These are phyloP conservation scores for Chaetorhynchus papuensis DNA, from an alignment of 2,113 vertebrate species.

Conservation along the genomic window DNA sequence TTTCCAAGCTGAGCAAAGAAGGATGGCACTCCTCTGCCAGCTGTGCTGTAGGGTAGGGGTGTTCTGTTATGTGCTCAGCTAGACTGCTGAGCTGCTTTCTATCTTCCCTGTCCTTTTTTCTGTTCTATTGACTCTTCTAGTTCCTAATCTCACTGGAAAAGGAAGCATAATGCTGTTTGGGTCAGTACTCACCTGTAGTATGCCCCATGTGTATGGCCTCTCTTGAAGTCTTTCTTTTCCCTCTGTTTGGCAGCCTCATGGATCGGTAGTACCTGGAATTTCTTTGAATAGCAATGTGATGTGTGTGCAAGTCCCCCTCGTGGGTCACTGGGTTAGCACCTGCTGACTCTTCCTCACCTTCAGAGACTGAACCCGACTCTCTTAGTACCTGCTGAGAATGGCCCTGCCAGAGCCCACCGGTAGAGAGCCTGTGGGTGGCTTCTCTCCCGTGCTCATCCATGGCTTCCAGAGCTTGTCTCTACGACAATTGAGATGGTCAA, in stretches of 20 bases:
- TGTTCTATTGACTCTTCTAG: not conserved
- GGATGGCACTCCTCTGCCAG: not conserved
- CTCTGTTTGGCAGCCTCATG: constrained; percentile 42
- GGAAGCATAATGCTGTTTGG: not conserved
- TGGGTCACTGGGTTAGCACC: not conserved
- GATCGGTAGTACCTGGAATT: constrained; percentile 73
- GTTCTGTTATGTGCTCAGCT: not conserved
- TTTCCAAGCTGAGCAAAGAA: not conserved
- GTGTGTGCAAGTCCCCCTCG: not conserved
- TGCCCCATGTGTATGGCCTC: not conserved
- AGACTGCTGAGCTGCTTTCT: not conserved
- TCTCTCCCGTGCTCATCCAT: not conserved
- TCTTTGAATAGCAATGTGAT: constrained; percentile 57
- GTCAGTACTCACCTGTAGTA: constrained; percentile 66
- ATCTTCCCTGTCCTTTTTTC: not conserved
- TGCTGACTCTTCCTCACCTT: constrained; percentile 26
- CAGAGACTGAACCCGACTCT: not conserved
- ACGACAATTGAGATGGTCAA: not conserved
- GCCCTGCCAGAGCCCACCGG: not conserved
- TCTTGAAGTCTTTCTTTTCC: not conserved
- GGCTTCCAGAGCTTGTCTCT: constrained; percentile 56
- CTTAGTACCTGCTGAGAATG: not conserved
- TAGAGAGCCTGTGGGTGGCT: not conserved
- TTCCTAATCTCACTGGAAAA: not conserved
- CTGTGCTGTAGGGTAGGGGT: not conserved